phyloP scores from a whole-genome alignment of 2,113 vertebrate species.

The Atractosteus spatula region DNA sequence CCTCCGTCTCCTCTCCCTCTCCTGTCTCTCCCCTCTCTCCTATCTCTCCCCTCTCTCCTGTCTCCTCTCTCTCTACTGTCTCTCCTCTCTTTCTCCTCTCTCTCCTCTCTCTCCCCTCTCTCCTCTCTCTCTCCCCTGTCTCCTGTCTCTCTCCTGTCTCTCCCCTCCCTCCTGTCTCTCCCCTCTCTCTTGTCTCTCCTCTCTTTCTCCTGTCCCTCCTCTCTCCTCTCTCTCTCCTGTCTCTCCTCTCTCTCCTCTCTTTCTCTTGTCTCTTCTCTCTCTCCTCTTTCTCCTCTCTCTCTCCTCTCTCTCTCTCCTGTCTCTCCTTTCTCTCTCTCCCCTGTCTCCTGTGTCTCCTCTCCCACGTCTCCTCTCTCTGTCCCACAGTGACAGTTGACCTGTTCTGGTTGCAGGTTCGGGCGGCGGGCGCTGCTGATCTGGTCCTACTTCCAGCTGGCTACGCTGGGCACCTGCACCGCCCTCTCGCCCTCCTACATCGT shows the following conservation, averaged over 20 bases:
- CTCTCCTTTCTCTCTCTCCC: constrained; percentile 21
- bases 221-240: constrained; percentile 5
- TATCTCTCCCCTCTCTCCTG: no score
- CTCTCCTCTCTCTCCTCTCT: neutral
- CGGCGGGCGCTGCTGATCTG: constrained; percentile 70
- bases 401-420: constrained; percentile 69
- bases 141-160: no score
- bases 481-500: constrained; percentile 64
- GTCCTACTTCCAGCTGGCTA: constrained; percentile 77
- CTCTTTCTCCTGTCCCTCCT: no score
- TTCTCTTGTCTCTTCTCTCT: neutral
- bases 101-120: neutral
- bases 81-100: no score
- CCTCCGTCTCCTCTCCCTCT: no score
- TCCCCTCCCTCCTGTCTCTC: no score
- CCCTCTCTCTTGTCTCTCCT: no score
- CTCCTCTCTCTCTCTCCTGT: neutral
- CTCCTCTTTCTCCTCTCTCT: neutral
- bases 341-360: neutral
- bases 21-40: no score
- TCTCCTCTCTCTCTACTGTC: no score
- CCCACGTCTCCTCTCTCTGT: neutral
- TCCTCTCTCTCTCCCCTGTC: constrained; percentile 25
- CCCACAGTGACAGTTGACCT: neutral
- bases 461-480: constrained; percentile 62